These are phyloP conservation scores for Apistogramma diplotaenia DNA, from an alignment of 2,113 vertebrate genomes.

Conservation along the genomic window DNA sequence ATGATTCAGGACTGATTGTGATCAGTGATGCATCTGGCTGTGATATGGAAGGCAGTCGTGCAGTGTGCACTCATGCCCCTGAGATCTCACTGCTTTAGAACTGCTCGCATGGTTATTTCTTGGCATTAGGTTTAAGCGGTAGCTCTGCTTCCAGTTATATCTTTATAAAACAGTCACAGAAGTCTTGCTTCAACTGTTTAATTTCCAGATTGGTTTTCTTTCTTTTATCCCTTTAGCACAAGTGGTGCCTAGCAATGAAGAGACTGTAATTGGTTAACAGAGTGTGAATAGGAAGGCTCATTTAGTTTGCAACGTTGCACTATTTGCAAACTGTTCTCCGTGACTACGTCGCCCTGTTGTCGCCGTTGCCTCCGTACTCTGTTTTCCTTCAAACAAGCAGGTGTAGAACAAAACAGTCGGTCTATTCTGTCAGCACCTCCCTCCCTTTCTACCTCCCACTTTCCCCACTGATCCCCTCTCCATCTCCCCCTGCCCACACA, in stretches of 20 bases:
- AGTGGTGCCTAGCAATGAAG: not conserved
- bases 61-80: too few species aligned
- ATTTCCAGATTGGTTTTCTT: not conserved
- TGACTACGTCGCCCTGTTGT: not conserved
- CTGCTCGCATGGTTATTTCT: not conserved
- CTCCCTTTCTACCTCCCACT: not conserved
- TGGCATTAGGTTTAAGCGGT: not conserved
- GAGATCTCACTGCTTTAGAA: too few species aligned
- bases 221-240: not conserved
- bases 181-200: not conserved
- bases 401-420: conserved; percentile 40
- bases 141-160: not conserved
- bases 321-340: not conserved
- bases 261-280: not conserved
- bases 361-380: not conserved
- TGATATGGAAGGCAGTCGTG: too few species aligned
- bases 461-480: not conserved
- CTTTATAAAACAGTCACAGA: not conserved
- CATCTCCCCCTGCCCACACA: conserved; percentile 4
- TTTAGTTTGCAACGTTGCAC: not conserved
- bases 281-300: not conserved
- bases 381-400: conserved; percentile 39
- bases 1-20: too few species aligned
- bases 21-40: too few species aligned
- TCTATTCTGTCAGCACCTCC: conserved; percentile 2